Evolutionary conservation across 1,140 invertebrate genomes (phyloP).

Genomic region (Micrasema longulum): DNA sequence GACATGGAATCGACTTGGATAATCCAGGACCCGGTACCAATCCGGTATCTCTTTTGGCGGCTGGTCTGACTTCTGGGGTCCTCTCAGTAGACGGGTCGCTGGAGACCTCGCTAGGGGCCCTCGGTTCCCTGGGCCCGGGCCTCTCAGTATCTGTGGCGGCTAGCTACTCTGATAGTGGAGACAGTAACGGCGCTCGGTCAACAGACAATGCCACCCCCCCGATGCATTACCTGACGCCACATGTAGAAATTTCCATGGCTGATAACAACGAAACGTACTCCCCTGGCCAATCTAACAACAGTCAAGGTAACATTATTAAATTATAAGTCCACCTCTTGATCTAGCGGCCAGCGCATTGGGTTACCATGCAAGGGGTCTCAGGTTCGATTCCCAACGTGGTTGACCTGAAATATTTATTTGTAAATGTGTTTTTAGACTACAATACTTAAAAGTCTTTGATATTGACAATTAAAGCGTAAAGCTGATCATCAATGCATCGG

Average conservation of each 20-base stretch:
- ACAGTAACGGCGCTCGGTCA: constrained; percentile 80
- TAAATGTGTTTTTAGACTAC: too few species aligned
- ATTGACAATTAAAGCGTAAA: too few species aligned
- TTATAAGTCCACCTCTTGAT: too few species aligned
- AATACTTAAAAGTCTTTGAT: too few species aligned
- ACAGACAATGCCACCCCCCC: constrained; percentile 86
- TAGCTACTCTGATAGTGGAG: constrained; percentile 82
- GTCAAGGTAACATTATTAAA: too few species aligned
- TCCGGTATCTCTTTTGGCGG: constrained; percentile 73
- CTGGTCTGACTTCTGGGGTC: constrained; percentile 71
- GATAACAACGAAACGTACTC: constrained; percentile 72
- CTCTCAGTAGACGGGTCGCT: constrained; percentile 67
- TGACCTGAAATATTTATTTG: too few species aligned
- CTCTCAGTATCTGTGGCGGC: constrained; percentile 72
- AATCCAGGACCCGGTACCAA: constrained; percentile 85
- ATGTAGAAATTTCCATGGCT: constrained; percentile 89
- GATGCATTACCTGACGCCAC: constrained; percentile 89
- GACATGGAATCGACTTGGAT: constrained; percentile 89
- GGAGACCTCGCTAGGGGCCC: constrained; percentile 64
- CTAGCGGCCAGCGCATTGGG: too few species aligned
- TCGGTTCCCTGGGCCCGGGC: constrained; percentile 67
- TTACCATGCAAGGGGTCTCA: too few species aligned
- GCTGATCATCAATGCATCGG: too few species aligned
- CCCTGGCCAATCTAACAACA: constrained; percentile 63
- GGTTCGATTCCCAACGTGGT: too few species aligned